These are phyloP conservation scores for Caretta caretta DNA, from an alignment of 2,113 vertebrate genomes.

Conservation along the genomic window DNA sequence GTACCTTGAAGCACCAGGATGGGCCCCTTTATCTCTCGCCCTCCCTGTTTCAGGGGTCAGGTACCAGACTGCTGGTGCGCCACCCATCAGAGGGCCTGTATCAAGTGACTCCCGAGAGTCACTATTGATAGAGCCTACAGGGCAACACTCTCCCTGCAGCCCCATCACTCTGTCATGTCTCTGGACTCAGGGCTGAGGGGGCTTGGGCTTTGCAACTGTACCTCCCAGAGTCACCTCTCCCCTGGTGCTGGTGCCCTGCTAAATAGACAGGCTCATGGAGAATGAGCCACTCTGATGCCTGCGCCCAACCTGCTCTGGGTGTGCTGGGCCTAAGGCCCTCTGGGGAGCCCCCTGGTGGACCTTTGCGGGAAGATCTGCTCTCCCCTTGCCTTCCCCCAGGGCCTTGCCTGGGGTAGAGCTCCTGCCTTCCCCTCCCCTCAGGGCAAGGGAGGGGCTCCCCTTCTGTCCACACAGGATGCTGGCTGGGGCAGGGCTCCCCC, in stretches of 20 bases:
- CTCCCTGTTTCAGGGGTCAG: neutral
- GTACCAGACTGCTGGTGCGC: neutral
- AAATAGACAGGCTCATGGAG: neutral
- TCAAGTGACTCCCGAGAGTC: no score
- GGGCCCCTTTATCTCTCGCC: neutral
- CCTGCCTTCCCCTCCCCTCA: neutral
- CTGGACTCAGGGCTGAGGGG: neutral
- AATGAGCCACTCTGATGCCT: neutral
- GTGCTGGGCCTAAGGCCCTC: neutral
- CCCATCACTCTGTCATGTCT: neutral
- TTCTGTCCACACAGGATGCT: neutral
- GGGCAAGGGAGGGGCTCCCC: neutral
- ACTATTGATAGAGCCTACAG: neutral
- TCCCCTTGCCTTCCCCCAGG: neutral
- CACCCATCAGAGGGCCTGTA: neutral
- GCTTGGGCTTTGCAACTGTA: neutral
- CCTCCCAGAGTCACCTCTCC: neutral
- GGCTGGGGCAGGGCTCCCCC: no score
- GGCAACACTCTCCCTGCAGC: neutral
- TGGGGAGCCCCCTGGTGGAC: no score
- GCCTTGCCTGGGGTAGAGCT: neutral
- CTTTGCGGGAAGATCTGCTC: neutral
- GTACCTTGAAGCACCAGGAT: neutral
- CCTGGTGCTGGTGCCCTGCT: neutral
- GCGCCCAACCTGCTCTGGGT: neutral